Base-by-base conservation (phyloP, 1,140 invertebrate genomes). In the Andrena cerasifolii region DNA sequence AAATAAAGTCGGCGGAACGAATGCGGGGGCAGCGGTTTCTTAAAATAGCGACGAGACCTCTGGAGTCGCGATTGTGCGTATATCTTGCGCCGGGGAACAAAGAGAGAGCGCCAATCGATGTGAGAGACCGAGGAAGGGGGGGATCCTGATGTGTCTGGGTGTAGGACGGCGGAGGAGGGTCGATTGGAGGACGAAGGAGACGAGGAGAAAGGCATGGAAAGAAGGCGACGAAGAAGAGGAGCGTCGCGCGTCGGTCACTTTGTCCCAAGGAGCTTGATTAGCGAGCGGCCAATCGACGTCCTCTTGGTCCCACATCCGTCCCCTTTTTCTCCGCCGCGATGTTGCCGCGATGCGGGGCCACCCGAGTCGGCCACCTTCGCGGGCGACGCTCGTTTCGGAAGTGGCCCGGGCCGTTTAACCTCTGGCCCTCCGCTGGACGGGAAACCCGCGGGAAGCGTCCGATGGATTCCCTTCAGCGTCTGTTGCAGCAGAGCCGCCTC, bases 1-100 rank as follows among this genome's bases (percentile, higher is more conserved):
- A 74, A 83, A 83, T 83, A 83, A 83, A 75, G 66, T 67, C 76
- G 36, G 24, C 36, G 51, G 51, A 79, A 83, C 82, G 82, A 83
- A 74, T 61, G 82, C 82, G 82, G 80, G 82, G 82, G 82, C 65
- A 66, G 75, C 36, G 6, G 12, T 28, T 51, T 83, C 82, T 83
- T 83, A 83, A 83, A 83, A 83, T 83, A 83, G 70, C 80, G n/a
- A 18, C 63, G 45, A 70, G 68, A 74, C 80, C 45, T 51, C 65
- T 79, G 62, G 76, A 53, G 67, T 66, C 61, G 43, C 58, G 58
- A 79, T 74, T 72, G 80, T 40, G 21, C 66, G 43, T 78, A 56
- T 78, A 51, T 83, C 72, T 81, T 71, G 24, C 72, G 24, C 70
- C n/a, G 67, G 31, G 36, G 78, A 80, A 84, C 70, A 84, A 84